Conservation (phyloP, 2,888 invertebrate species). For the Minunthozetes semirufus region DNA sequence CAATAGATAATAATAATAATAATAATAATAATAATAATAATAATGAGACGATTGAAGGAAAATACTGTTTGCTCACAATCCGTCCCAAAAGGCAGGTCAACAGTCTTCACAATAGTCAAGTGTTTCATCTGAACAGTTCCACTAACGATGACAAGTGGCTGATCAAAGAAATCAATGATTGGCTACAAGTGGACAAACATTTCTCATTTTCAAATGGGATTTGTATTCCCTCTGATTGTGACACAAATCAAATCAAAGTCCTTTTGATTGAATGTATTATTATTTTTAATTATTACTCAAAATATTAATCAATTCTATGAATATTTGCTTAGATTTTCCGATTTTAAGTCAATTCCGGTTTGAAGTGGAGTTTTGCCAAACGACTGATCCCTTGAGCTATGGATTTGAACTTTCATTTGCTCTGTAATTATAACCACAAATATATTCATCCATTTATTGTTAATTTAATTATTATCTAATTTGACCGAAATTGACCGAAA, state of each 20-base stretch:
- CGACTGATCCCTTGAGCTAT: not conserved
- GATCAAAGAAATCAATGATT: conserved; percentile 7
- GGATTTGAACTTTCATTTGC: not conserved
- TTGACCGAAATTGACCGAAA: not conserved
- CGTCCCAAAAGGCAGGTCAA: not conserved
- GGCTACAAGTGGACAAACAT: conserved; percentile 23
- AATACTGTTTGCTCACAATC: conserved; percentile 33
- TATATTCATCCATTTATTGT: not conserved
- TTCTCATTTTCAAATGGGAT: conserved; percentile 12
- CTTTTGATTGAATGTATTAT: not conserved
- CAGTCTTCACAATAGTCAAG: not conserved
- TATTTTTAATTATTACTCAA: not conserved
- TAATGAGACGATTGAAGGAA: conserved; percentile 18
- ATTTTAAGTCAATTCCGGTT: not conserved
- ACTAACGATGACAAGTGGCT: not conserved
- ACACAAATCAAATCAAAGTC: conserved; percentile 1
- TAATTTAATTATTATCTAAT: too few relatives aligned
- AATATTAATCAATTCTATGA: not conserved
- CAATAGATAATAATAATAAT: not conserved
- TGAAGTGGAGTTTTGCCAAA: conserved; percentile 30
- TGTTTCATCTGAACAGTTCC: not conserved
- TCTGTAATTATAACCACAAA: not conserved
- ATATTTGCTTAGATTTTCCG: not conserved
- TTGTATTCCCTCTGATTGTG: conserved; percentile 33
- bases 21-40: too few relatives aligned